Evolutionary conservation across 2,797 vertebrate genomes (phyloP).

Genomic region (Neoniphon sammara): DNA sequence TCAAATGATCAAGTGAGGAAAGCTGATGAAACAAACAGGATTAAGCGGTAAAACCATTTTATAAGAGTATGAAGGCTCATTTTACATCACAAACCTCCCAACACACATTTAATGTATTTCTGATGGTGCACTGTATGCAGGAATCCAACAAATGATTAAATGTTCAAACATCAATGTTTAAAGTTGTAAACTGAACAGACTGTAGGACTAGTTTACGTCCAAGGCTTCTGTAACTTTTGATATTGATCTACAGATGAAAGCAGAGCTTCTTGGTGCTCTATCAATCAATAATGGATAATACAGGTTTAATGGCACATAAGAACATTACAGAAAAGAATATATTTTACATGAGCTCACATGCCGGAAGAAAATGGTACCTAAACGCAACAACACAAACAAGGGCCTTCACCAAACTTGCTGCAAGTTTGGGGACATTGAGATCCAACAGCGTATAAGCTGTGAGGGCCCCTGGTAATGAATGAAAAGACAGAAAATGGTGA

Average conservation of each 20-base stretch:
- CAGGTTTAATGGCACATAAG: slow-evolving; percentile 20
- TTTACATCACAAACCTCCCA: slow-evolving; percentile 36
- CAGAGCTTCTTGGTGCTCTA: slow-evolving; percentile 15
- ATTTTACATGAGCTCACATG: slow-evolving; percentile 25
- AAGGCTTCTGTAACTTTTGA: background rate
- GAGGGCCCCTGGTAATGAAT: slow-evolving; percentile 92
- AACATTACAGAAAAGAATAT: background rate
- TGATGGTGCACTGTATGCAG: slow-evolving; percentile 12
- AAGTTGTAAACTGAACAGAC: background rate
- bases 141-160: background rate
- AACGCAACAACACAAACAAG: slow-evolving; percentile 82
- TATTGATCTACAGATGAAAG: slow-evolving; percentile 35
- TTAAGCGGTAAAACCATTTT: slow-evolving; percentile 77
- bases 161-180: background rate
- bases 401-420: slow-evolving; percentile 98
- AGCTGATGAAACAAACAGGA: slow-evolving; percentile 92
- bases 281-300: slow-evolving; percentile 20
- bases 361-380: slow-evolving; percentile 40
- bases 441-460: slow-evolving; percentile 96
- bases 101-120: slow-evolving; percentile 25
- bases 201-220: background rate
- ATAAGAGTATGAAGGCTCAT: slow-evolving; percentile 24
- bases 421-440: slow-evolving; percentile 96
- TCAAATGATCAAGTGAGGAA: slow-evolving; percentile 89
- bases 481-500: slow-evolving; percentile 94